A percentile compares a stretch with the other conserved stretches of the same genome.
These are phyloP conservation scores for Aphrophora alni DNA, from an alignment of 2,888 invertebrate genomes.

Conservation along the genomic window DNA sequence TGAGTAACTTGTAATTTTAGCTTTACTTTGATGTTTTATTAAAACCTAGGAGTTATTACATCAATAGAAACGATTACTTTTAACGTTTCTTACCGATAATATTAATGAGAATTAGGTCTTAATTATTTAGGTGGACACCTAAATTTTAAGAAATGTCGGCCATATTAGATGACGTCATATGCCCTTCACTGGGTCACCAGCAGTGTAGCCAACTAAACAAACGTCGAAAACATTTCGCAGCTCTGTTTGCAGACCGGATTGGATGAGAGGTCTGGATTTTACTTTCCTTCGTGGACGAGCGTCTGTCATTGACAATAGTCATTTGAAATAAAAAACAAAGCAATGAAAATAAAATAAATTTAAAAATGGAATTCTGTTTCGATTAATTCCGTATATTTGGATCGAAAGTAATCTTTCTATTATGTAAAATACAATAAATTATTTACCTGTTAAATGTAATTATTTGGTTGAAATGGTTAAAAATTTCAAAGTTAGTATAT, in stretches of 20 bases:
- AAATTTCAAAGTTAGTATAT: no score
- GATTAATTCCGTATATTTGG: no score
- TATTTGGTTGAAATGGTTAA: no score
- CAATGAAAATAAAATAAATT: no score
- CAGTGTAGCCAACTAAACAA: neutral
- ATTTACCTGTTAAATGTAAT: no score
- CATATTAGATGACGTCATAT: neutral
- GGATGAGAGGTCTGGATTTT: neutral
- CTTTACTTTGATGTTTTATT: conserved; percentile 2
- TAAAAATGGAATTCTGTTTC: no score
- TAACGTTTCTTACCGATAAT: neutral
- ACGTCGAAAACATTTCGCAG: neutral
- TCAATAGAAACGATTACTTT: neutral
- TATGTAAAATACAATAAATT: no score
- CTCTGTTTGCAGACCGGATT: neutral
- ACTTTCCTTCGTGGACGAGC: neutral
- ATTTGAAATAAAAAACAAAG: no score
- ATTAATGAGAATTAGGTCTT: neutral
- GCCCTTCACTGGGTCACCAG: neutral
- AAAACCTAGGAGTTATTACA: neutral
- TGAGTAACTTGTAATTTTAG: conserved; percentile 9
- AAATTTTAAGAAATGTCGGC: conserved; percentile 1
- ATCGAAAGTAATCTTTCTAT: no score
- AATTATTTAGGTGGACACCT: neutral
- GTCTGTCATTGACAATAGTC: no score